These are phyloP conservation scores for Hermodice carunculata DNA, from an alignment of 2,888 invertebrate species.

Conservation along the genomic window DNA sequence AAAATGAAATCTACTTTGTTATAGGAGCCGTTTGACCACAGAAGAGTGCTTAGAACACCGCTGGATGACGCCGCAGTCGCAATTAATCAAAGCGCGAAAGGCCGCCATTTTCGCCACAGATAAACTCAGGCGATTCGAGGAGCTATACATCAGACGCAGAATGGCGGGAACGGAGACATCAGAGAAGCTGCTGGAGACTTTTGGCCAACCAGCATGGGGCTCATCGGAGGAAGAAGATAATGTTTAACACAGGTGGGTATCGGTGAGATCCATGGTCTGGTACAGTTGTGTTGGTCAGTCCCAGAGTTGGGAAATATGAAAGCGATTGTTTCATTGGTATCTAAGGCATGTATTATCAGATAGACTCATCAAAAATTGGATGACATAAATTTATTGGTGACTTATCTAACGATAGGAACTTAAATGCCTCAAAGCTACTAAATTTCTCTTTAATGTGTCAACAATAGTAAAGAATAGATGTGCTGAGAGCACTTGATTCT, in stretches of 20 bases:
- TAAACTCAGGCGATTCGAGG: conserved; percentile 77
- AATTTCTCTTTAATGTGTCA: too few species aligned
- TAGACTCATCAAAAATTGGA: background rate
- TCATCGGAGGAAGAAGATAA: conserved; percentile 31
- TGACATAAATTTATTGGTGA: too few species aligned
- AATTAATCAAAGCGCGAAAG: conserved; percentile 93
- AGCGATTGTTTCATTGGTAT: too few species aligned
- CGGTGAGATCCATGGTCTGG: too few species aligned
- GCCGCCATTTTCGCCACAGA: conserved; percentile 82
- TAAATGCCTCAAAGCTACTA: too few species aligned
- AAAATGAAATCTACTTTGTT: too few species aligned
- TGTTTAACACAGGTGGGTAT: background rate
- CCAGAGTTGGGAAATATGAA: too few species aligned
- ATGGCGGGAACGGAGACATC: conserved; percentile 15
- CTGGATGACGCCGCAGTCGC: conserved; percentile 93
- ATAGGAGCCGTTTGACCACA: conserved; percentile 90
- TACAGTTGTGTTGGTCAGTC: too few species aligned
- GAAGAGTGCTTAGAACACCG: conserved; percentile 97
- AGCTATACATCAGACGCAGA: conserved; percentile 83
- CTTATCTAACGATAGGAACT: too few species aligned
- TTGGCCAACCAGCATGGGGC: conserved; percentile 6
- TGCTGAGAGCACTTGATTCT: too few species aligned
- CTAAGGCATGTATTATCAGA: background rate
- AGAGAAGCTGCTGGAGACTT: conserved; percentile 13
- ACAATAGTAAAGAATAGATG: too few species aligned